phyloP scores from a whole-genome alignment of 2,113 vertebrate genomes.

The Phylloscopus whistleri region DNA sequence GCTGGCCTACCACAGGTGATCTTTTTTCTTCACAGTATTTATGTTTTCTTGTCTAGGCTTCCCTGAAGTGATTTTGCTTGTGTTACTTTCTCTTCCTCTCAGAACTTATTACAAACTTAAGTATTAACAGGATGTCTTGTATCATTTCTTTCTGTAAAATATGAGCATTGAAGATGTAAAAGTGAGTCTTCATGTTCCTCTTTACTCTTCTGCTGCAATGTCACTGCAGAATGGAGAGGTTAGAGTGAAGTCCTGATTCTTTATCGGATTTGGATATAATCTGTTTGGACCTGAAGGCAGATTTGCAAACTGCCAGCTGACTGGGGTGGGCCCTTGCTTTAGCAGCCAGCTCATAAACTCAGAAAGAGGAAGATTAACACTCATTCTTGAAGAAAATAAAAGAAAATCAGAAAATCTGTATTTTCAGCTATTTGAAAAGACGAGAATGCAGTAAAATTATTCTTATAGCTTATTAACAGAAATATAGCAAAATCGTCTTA shows the following conservation, averaged over 20 bases:
- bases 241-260: not conserved
- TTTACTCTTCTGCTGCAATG: not conserved
- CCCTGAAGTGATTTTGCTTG: not conserved
- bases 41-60: not conserved
- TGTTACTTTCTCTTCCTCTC: not conserved
- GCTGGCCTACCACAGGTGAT: not conserved
- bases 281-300: not conserved
- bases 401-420: not conserved
- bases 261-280: not conserved
- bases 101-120: not conserved
- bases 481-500: not conserved
- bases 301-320: not conserved
- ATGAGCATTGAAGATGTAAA: not conserved
- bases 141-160: not conserved
- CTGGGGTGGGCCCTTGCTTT: not conserved
- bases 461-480: not conserved
- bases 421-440: not conserved
- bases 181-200: not conserved
- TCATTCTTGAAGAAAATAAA: not conserved
- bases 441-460: not conserved
- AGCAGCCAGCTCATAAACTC: not conserved
- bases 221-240: not conserved
- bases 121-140: not conserved
- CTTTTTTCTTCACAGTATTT: not conserved
- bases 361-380: not conserved